Conservation (phyloP, 2,888 invertebrate species). For the Campoplex capitator region DNA sequence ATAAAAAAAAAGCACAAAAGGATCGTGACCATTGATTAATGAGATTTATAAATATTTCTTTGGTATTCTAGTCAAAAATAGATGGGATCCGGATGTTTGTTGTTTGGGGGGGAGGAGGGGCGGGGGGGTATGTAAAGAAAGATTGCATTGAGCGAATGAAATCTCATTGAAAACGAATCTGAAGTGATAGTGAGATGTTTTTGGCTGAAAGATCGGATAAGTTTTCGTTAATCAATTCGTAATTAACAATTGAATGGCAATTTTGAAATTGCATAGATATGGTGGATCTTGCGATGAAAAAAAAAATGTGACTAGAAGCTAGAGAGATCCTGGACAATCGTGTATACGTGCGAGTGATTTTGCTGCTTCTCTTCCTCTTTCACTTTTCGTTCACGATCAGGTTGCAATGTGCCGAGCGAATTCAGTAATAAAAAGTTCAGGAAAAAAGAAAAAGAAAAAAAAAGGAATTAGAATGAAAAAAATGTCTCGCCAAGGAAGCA, state of each 20-base stretch:
- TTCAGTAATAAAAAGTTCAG: constrained; percentile 19
- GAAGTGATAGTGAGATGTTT: not conserved
- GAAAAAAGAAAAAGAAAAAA: not conserved
- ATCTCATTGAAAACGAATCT: not conserved
- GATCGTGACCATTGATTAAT: not conserved
- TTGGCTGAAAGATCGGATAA: not conserved
- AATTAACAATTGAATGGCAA: not conserved
- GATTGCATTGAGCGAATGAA: not conserved
- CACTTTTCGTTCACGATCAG: not conserved
- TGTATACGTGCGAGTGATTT: not conserved
- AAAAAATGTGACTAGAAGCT: not conserved
- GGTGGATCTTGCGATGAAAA: not conserved
- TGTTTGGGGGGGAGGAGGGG: not conserved
- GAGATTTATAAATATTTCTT: not conserved
- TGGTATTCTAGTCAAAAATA: not conserved
- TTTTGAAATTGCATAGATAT: not conserved
- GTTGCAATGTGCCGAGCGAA: constrained; percentile 20
- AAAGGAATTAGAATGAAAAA: not conserved
- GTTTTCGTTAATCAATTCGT: not conserved
- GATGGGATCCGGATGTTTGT: not conserved
- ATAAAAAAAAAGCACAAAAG: not conserved
- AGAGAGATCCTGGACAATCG: not conserved
- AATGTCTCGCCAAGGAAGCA: not conserved
- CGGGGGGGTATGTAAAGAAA: not conserved
- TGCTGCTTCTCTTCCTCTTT: not conserved